These are phyloP conservation scores for Tragelaphus strepsiceros DNA, from an alignment of 2,113 vertebrate genomes.

Conservation along the genomic window DNA sequence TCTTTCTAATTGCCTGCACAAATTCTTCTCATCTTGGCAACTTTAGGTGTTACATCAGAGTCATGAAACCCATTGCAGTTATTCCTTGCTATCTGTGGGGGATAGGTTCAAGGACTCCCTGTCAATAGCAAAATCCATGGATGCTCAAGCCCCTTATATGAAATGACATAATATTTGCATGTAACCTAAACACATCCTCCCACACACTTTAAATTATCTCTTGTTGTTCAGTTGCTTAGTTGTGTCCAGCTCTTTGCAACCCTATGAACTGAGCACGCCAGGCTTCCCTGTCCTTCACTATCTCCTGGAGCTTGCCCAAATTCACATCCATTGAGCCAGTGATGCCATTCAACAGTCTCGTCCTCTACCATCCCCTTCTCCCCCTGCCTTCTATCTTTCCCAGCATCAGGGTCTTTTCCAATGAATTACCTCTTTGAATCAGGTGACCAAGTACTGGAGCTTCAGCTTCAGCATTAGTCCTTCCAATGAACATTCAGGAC, in stretches of 20 bases:
- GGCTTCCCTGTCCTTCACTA: neutral
- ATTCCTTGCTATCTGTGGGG: neutral
- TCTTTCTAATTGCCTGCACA: constrained; percentile 90
- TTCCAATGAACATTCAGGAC: neutral
- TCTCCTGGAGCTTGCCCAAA: neutral
- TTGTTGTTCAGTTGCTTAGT: neutral
- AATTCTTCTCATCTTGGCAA: constrained; percentile 85
- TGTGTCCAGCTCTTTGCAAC: neutral
- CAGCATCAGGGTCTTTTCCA: neutral
- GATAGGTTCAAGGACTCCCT: neutral
- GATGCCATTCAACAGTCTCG: neutral
- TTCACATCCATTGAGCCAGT: neutral
- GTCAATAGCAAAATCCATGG: neutral
- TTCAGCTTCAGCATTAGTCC: neutral
- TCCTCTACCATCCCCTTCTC: neutral
- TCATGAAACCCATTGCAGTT: constrained; percentile 79
- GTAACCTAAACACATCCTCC: neutral
- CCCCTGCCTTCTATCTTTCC: neutral
- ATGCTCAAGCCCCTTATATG: neutral
- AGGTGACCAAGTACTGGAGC: neutral
- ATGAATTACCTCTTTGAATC: neutral
- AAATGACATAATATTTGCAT: neutral
- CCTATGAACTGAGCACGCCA: neutral
- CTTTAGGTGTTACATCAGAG: constrained; percentile 86
- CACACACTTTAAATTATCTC: neutral